A percentile compares a stretch with the other conserved stretches of the same genome.
Conservation (phyloP, 2,113 vertebrate genomes). For the Azemiops feae region DNA sequence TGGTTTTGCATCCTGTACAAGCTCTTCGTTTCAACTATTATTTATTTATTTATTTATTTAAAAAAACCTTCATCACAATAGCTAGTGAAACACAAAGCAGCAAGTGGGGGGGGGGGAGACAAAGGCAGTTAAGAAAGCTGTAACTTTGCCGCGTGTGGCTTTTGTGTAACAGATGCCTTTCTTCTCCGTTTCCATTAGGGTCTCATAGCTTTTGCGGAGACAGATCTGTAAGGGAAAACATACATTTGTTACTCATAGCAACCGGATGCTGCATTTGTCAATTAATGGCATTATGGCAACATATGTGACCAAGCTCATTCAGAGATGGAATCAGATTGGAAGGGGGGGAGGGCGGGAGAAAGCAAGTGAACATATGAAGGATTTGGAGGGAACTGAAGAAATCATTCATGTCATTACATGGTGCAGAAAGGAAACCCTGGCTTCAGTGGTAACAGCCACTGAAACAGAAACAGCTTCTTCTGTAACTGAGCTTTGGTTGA, state of each 20-base stretch:
- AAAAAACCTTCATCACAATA: conserved; percentile 22
- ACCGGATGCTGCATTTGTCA: accelerated
- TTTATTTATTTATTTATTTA: background rate
- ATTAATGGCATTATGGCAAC: background rate
- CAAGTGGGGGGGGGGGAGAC: conserved; percentile 4
- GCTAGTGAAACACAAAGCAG: background rate
- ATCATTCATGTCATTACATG: background rate
- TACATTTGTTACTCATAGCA: accelerated
- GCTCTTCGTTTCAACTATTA: background rate
- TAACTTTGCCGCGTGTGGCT: background rate
- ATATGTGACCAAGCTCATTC: background rate
- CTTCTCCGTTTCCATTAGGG: background rate
- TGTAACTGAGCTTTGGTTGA: conserved; percentile 5
- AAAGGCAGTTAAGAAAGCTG: background rate
- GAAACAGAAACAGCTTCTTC: background rate
- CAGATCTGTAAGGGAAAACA: background rate
- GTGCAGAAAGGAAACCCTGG: conserved; percentile 9
- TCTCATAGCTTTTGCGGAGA: accelerated
- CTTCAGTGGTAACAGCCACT: background rate
- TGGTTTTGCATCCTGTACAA: accelerated
- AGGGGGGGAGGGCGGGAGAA: background rate
- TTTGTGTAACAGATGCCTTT: background rate
- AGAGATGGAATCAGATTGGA: background rate
- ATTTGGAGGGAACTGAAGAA: background rate
- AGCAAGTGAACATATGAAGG: background rate